Base-by-base conservation (phyloP, 2,113 vertebrate genomes). In the Lepus americanus region DNA sequence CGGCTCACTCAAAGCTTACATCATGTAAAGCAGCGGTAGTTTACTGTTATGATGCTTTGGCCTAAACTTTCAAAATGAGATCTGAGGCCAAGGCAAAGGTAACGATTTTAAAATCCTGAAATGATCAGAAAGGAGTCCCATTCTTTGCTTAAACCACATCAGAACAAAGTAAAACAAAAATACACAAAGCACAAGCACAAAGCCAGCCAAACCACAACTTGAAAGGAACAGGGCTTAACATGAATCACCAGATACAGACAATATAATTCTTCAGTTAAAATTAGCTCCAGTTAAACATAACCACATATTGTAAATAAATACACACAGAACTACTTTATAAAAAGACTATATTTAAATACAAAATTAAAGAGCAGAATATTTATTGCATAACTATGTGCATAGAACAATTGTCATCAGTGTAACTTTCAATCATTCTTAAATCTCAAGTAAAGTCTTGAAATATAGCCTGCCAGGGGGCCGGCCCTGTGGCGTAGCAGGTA, bases 231-330 rank as follows among this genome's bases (percentile, higher is more conserved):
- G 36, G 20, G 19, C 72, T 96, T 82, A 95, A 77, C 80, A 93
- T 95, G 92, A 39, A 95, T 29, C 87, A 96, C 53, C 53, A 96
- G 70, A 72, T 94, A 92, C 97, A 97, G 33, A 61, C 86, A 97
- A 96, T 80, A 0, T 96, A 92, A 96, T 95, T 74, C 78, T 87
- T 70, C 83, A 92, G 81, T 96, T 95, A 94, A 95, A 97, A 98
- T 97, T 94, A 96, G 84, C 95, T 98, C 5, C 94, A 97, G 96
- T 97, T 98, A 98, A 98, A 97, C 97, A 85, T 20, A 95, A 39
- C 88, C 31, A 53, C 17, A 72, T 73, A 49, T 7, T 73, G 72
- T 69, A 74, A 92, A 51, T 22, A 51, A 25, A 61, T 29, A 96
- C 29, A 53, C 49, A 69, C 3, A 81, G 25, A 78, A 70, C 74